Conservation (phyloP, 2,888 invertebrate genomes). For the Erebia palarica region DNA sequence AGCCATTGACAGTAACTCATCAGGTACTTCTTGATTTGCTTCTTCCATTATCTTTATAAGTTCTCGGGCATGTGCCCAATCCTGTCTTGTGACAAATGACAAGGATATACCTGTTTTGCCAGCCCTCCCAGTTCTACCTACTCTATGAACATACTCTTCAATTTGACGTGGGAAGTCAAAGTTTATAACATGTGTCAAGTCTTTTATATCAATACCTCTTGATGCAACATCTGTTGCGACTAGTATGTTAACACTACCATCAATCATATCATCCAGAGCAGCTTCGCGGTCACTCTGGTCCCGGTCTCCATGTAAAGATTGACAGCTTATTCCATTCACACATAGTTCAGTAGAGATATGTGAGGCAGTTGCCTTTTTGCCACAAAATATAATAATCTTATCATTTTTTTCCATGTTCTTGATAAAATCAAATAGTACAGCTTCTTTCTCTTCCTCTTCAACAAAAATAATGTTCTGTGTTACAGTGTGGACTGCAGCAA, state of each 20-base stretch:
- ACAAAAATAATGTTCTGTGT: constrained; percentile 90
- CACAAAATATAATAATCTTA: constrained; percentile 95
- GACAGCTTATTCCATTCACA: constrained; percentile 85
- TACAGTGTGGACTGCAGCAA: constrained; percentile 95
- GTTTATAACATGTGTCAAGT: constrained; percentile 95
- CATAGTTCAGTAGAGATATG: constrained; percentile 91
- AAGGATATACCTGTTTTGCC: constrained; percentile 92
- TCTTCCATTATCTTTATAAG: constrained; percentile 94
- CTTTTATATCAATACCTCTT: constrained; percentile 95
- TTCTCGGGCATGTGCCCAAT: constrained; percentile 92
- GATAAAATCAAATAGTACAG: constrained; percentile 86
- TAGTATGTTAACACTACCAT: constrained; percentile 90
- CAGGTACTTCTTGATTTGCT: constrained; percentile 92
- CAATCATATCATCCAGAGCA: constrained; percentile 92
- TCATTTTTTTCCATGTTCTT: constrained; percentile 87
- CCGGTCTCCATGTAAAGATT: constrained; percentile 94
- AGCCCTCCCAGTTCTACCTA: constrained; percentile 97
- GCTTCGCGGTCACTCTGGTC: constrained; percentile 91
- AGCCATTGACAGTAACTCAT: constrained; percentile 89
- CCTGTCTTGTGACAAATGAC: constrained; percentile 89
- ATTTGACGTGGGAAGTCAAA: constrained; percentile 96
- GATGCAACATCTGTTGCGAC: constrained; percentile 98
- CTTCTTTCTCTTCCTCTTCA: constrained; percentile 86
- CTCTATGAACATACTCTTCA: constrained; percentile 97
- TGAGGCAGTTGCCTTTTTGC: constrained; percentile 92